These are phyloP conservation scores for Archaeoteleia sp. DNA, from an alignment of 2,888 invertebrate genomes.

Conservation along the genomic window DNA sequence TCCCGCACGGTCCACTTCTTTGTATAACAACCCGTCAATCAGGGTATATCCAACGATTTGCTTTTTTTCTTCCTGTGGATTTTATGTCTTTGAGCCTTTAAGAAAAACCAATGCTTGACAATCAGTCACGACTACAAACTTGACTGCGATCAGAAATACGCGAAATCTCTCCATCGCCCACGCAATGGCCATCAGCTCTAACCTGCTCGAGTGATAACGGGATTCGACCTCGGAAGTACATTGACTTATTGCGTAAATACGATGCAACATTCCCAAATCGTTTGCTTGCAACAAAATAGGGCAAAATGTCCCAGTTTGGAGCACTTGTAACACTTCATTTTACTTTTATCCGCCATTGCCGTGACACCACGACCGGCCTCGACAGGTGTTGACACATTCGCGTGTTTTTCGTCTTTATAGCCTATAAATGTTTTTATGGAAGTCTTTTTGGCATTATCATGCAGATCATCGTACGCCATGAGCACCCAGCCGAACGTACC, in stretches of 20 bases:
- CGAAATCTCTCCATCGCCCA: slow-evolving; percentile 42
- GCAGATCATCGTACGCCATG: too few species aligned
- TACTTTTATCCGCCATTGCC: too few species aligned
- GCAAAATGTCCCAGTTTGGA: too few species aligned
- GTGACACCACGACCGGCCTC: too few species aligned
- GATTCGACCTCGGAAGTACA: slow-evolving; percentile 46
- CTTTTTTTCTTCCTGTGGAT: slow-evolving; percentile 36
- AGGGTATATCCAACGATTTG: neutral
- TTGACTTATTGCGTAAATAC: too few species aligned
- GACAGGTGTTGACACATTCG: too few species aligned
- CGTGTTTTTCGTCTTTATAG: too few species aligned
- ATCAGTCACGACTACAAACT: neutral
- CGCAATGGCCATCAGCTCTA: slow-evolving; percentile 23
- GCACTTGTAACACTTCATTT: too few species aligned
- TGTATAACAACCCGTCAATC: neutral
- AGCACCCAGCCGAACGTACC: too few species aligned
- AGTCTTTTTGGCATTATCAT: too few species aligned
- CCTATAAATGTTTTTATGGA: too few species aligned
- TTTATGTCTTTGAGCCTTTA: slow-evolving; percentile 54
- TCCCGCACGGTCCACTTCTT: neutral
- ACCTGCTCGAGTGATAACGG: slow-evolving; percentile 55
- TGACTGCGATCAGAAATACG: neutral
- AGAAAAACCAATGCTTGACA: slow-evolving; percentile 57
- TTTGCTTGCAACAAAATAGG: slow-evolving; percentile 42
- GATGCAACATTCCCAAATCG: too few species aligned